A percentile compares a stretch with the other conserved stretches of the same genome.
These are phyloP conservation scores for Drosophila bocki DNA, from an alignment of 1,140 invertebrate genomes.

Conservation along the genomic window DNA sequence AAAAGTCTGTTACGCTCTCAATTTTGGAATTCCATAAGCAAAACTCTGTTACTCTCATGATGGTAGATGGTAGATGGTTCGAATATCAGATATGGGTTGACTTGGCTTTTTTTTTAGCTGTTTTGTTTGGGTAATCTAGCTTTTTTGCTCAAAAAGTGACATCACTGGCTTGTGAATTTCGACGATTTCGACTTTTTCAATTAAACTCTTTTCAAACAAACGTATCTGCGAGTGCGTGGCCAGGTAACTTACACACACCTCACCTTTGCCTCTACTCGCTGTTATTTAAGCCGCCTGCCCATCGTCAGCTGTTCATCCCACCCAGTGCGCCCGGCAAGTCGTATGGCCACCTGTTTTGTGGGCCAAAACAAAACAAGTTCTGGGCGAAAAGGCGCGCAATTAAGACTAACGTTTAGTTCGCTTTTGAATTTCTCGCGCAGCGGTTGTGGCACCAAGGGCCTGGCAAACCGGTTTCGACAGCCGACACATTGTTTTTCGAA, in stretches of 20 bases:
- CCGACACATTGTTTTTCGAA: constrained; percentile 22
- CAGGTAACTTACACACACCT: neutral
- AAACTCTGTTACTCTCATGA: no score
- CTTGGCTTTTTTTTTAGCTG: no score
- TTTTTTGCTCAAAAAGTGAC: no score
- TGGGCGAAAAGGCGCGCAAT: constrained; percentile 63
- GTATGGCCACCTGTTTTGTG: constrained; percentile 44
- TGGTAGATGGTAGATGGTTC: no score
- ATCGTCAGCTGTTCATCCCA: constrained; percentile 23
- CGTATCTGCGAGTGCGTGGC: neutral
- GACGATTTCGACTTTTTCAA: constrained; percentile 9
- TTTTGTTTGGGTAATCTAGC: no score
- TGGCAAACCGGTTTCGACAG: constrained; percentile 63
- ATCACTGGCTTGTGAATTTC: no score
- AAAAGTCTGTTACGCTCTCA: no score
- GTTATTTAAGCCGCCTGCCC: neutral
- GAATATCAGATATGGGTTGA: no score
- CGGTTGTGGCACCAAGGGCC: constrained; percentile 68
- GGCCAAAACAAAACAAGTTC: constrained; percentile 49
- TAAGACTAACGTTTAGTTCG: constrained; percentile 64
- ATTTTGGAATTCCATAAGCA: no score
- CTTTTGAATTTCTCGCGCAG: constrained; percentile 75
- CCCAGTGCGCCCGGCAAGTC: constrained; percentile 4
- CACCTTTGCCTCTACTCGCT: neutral
- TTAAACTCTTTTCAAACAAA: constrained; percentile 3